phyloP scores from a whole-genome alignment of 2,113 vertebrate genomes.

The Elephas maximus region DNA sequence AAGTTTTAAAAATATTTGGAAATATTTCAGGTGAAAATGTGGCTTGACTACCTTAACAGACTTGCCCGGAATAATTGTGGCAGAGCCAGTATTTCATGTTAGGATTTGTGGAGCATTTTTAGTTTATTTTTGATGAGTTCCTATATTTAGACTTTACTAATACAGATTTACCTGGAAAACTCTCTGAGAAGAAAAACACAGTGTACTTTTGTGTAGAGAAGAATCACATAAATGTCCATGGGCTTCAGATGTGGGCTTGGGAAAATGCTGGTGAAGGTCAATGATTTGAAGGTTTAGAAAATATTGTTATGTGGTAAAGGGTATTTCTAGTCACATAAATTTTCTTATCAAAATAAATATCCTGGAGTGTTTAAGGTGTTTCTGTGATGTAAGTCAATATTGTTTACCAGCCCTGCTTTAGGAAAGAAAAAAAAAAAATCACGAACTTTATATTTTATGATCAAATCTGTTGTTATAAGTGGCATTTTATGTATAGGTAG shows the following conservation, averaged over 20 bases:
- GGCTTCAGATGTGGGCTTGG: neutral
- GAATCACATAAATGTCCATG: neutral
- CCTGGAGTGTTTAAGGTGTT: conserved; percentile 6
- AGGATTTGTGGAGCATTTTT: neutral
- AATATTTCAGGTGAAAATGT: neutral
- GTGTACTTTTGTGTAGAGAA: neutral
- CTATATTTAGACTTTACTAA: neutral
- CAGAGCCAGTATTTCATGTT: neutral
- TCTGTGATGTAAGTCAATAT: conserved; percentile 1
- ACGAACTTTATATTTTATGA: neutral
- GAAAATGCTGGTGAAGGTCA: neutral
- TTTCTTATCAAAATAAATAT: conserved; percentile 7
- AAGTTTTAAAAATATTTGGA: neutral
- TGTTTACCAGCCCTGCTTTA: neutral
- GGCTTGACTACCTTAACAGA: neutral
- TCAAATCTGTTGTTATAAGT: neutral
- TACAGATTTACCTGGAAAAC: conserved; percentile 50
- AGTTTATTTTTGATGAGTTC: conserved; percentile 24
- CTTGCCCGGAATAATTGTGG: neutral
- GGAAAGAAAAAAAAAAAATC: neutral
- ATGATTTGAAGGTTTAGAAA: conserved; percentile 20
- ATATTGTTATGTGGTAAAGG: neutral
- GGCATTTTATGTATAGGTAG: conserved; percentile 33
- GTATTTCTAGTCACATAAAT: neutral
- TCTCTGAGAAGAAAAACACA: neutral